Evolutionary conservation across 1,140 invertebrate genomes (phyloP), one percentile per base, ranked within the genome.

Genomic region (Platyscapa corneri): DNA sequence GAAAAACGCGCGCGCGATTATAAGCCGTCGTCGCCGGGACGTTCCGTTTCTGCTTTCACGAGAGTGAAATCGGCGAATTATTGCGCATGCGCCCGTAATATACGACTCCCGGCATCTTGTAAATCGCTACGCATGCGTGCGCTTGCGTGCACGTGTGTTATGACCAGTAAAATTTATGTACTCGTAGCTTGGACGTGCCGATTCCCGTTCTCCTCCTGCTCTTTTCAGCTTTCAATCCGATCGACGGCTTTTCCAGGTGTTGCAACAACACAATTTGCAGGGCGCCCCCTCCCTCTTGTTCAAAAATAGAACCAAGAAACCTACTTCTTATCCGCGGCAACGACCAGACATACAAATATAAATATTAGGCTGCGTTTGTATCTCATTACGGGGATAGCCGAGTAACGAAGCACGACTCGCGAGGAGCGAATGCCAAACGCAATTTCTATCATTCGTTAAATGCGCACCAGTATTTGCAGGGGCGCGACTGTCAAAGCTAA

Each of bases 1-100:
- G 76, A 60, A 42, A 46, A 80, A 80, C 42, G 79, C 42, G 42
- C 42, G 42, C 23, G 23, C 27, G 37, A 23, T 74, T 37, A 70
- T 70, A 16, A 49, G 6, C 6, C 6, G 74, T 49, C 46, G 75
- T 53, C 49, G 32, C 60, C 86, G 89, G 90, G 90, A 91, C 88
- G 83, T 90, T 88, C 88, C 86, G 89, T n/a, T n/a, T n/a, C n/a
- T n/a, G 91, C 91, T 92, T 92, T 92, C 91, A 89, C 90, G 85
- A 88, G 84, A 84, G 90, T 90, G 91, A 92, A 93, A 91, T 90
- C 89, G 87, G 78, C 87, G 39, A 53, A 84, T 2, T 53, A 53
- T 86, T 34, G 18, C n/a, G 67, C 60, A 27, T 16, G 60, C n/a
- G 60, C 79, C 67, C 37, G 23, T 70, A 81, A 70, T 32, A 32